A percentile compares a stretch with the other conserved stretches of the same genome.
phyloP scores from a whole-genome alignment of 2,797 vertebrate genomes.

The Microchirus variegatus region DNA sequence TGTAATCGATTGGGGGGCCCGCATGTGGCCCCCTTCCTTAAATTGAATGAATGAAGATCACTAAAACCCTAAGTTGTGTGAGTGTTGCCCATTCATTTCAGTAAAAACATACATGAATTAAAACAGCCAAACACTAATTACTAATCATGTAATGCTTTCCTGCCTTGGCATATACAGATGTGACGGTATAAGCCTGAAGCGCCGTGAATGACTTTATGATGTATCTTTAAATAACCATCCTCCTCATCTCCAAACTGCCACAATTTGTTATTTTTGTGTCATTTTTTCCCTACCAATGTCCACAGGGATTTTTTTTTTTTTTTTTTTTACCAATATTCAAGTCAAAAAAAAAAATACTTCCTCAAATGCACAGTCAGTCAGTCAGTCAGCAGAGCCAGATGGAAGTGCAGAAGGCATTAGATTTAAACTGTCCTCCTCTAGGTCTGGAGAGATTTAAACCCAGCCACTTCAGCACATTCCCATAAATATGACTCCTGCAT shows the following conservation, averaged over 20 bases:
- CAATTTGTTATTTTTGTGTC: conserved; percentile 20
- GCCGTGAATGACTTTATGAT: conserved; percentile 10
- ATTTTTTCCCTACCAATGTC: conserved; percentile 9
- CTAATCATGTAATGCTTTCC: conserved; percentile 1
- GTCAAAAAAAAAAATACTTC: conserved; percentile 13
- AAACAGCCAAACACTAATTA: conserved; percentile 8
- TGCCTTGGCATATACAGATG: conserved; percentile 4
- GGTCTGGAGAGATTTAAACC: conserved; percentile 38
- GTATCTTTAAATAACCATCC: conserved; percentile 18
- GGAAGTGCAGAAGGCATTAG: conserved; percentile 32
- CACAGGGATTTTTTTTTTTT: conserved; percentile 1
- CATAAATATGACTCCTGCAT: conserved; percentile 26
- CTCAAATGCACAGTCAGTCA: conserved; percentile 24
- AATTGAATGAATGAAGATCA: no score
- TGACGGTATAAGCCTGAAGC: conserved; percentile 19
- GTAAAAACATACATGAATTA: no score
- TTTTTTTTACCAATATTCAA: conserved; percentile 18
- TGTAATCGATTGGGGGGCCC: no score
- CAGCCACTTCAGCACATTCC: conserved; percentile 34
- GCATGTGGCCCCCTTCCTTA: no score
- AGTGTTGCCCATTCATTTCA: no score
- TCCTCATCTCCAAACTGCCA: neutral
- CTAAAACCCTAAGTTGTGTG: no score
- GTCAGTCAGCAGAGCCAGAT: conserved; percentile 41
- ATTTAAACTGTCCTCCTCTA: conserved; percentile 32